phyloP scores from a whole-genome alignment of 1,140 invertebrate genomes.

The Homalodisca vitripennis region DNA sequence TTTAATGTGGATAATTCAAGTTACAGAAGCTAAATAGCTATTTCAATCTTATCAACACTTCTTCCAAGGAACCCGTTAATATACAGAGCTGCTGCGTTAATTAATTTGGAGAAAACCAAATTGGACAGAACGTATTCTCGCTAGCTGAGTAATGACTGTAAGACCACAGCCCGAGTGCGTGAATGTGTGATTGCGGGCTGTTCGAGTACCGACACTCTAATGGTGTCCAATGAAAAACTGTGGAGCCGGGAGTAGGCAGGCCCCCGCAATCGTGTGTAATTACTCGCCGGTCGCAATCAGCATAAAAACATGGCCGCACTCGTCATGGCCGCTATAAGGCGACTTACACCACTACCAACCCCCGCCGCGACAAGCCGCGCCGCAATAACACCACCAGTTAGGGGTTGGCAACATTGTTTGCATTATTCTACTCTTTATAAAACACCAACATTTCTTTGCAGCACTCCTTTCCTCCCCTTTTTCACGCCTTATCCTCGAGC shows the following conservation, averaged over 20 bases:
- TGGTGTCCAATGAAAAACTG: slow-evolving; percentile 2
- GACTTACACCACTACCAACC: neutral
- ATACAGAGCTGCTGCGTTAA: neutral
- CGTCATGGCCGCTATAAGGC: slow-evolving; percentile 12
- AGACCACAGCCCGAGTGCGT: neutral
- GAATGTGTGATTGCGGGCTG: neutral
- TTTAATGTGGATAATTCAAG: too few species aligned
- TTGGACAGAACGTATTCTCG: neutral
- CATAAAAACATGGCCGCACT: slow-evolving; percentile 24
- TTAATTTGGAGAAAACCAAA: neutral
- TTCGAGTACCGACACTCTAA: neutral
- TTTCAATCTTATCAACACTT: too few species aligned
- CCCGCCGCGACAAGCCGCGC: too few species aligned
- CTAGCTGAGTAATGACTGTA: neutral
- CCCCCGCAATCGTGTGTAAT: slow-evolving; percentile 18
- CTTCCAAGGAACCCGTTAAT: too few species aligned
- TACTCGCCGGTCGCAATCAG: neutral
- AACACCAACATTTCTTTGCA: neutral
- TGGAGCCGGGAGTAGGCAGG: neutral
- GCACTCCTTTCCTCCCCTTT: too few species aligned
- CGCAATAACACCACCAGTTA: too few species aligned
- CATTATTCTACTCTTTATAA: neutral
- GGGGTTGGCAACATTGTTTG: neutral
- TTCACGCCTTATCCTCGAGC: too few species aligned
- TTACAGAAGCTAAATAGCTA: neutral